phyloP scores from a whole-genome alignment of 2,113 vertebrate genomes.

The Pseudopipra pipra region DNA sequence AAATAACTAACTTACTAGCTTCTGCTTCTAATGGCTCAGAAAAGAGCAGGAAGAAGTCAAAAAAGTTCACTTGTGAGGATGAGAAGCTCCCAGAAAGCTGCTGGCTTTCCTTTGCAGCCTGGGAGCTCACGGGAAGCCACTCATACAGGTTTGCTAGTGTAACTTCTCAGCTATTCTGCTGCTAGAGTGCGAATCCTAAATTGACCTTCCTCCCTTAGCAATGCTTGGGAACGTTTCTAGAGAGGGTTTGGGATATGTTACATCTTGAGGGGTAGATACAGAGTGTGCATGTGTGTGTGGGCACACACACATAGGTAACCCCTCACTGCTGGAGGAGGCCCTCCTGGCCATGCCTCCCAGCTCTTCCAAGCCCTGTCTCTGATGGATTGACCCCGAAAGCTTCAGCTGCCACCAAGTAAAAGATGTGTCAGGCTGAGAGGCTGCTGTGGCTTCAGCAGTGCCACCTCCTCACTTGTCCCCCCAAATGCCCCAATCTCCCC shows the following conservation, averaged over 20 bases:
- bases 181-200: constrained; percentile 19
- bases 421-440: background rate
- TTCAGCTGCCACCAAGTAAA: background rate
- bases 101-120: background rate
- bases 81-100: background rate
- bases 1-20: constrained; percentile 59
- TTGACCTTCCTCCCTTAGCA: constrained; percentile 17
- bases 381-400: background rate
- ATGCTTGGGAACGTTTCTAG: background rate
- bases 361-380: background rate
- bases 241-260: background rate
- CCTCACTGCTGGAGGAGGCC: background rate
- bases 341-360: background rate
- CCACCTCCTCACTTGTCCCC: background rate
- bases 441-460: constrained; percentile 42
- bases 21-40: background rate
- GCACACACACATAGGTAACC: background rate
- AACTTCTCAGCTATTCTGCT: background rate
- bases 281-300: rapidly evolving
- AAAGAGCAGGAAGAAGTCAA: background rate
- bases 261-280: rapidly evolving
- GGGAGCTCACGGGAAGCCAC: background rate
- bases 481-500: background rate
- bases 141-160: background rate
- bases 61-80: constrained; percentile 9